Base-by-base conservation (phyloP, 1,140 invertebrate species). In the Drosophila trapezifrons region DNA sequence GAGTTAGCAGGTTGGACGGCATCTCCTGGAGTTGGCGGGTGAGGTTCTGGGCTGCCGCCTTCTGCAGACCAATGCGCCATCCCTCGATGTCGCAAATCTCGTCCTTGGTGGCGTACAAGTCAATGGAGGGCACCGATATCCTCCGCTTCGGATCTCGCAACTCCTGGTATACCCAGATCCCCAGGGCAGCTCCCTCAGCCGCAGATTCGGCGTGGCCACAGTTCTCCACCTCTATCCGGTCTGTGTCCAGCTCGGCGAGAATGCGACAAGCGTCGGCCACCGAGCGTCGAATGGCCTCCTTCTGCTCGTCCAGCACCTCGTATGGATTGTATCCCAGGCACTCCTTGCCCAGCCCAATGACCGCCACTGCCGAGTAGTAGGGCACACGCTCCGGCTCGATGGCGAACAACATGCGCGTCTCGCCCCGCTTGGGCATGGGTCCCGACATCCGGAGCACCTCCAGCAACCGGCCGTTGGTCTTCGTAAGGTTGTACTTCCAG, bases 1-100 rank as follows among this genome's bases (percentile, higher is more conserved):
- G 98, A 2, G 97, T 98, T 92, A 98, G 94, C 37, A 95, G 82
- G 92, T 98, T 98, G 0, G 97, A 95, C 6, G 98, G 97, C 65
- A 95, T 96, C 91, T 98, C 97, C 86, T 95, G 95, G 1, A 98
- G 92, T 20, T 91, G 83, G 13, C 97, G 92, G 3, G 97, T 96
- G 73, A 97, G 93, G 91, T 98, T 98, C 92, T 99, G 98, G 0
- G 96, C 95, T 32, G 96, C 93, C 0, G 96, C 96, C 90, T 96
- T 95, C 10, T 95, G 93, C 27, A 93, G 69, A 0, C 98, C 98
- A 85, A 93, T 90, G 37, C 93, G 92, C 97, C 97, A 98, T 40
- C 94, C 93, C 20, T 93, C 92, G 29, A 93, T 92, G 60, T 92
- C 93, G 42, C 92, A 93, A 37, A 93, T 84, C 51, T 93, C 92